Evolutionary conservation across 2,797 vertebrate genomes (phyloP), one percentile per base, ranked within the genome.

Genomic region (Psittacula echo): DNA sequence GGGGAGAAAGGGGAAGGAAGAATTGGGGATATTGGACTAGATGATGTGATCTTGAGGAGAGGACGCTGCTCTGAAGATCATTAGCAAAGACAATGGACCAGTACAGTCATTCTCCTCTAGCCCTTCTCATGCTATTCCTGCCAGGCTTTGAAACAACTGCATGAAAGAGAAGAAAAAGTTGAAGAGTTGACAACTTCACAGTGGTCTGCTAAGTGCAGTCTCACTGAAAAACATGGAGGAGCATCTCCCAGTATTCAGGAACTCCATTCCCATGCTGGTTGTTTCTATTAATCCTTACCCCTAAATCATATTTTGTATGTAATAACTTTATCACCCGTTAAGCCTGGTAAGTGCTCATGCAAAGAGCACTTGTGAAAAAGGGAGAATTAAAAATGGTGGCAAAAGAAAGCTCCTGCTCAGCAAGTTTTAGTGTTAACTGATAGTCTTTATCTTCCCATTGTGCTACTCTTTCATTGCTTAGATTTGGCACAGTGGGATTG

Each of bases 1-100:
- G 99, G 99, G 3, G 99, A 99, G 95, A 98, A 98, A 39, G 98
- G 98, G 94, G 98, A 98, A 90, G 98, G 98, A 88, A 96, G 98
- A 95, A 96, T 94, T 2, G 99, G 99, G 7, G 98, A 99, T 96
- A 99, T 99, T 97, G 99, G 98, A 10, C 97, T 99, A 96, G 99
- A 99, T 56, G 99, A 99, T 86, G 98, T 99, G 95, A 98, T 97
- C 96, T 97, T 99, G 97, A 98, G 97, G 93, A 99, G 97, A 98
- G 99, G 99, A 94, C 97, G 89, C 89, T 99, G 99, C 98, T 97
- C 98, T 47, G 98, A 98, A 94, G 98, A 98, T 89, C 98, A 97
- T 95, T 96, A 96, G 83, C 72, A 62, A 39, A 90, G 72, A 61
- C 71, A 26, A 5, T 22, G 61, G 73, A 85, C 87, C 58, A 82